A percentile compares a stretch with the other conserved stretches of the same genome.
Evolutionary conservation across 2,113 vertebrate genomes (phyloP).

Genomic region (Trogon surrucura): DNA sequence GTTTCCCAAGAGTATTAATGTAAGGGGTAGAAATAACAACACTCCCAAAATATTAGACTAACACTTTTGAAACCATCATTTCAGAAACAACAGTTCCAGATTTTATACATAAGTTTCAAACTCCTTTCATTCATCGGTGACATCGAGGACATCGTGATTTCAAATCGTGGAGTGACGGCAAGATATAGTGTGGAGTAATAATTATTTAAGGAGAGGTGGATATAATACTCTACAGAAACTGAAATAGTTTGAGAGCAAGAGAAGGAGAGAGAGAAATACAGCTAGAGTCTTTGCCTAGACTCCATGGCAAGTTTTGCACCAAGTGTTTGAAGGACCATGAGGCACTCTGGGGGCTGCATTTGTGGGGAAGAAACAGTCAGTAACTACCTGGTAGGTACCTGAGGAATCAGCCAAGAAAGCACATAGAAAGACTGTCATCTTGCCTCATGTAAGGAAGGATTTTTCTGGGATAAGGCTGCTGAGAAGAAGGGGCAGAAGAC

Average conservation of each 20-base stretch:
- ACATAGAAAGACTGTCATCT: not conserved
- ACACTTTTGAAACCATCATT: not conserved
- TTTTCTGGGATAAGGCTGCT: not conserved
- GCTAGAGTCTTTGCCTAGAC: not conserved
- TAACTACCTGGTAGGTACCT: not conserved
- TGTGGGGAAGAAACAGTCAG: not conserved
- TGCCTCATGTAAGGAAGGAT: not conserved
- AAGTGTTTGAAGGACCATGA: not conserved
- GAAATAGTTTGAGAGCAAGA: not conserved
- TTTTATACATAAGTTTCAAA: not conserved
- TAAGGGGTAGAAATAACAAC: not conserved
- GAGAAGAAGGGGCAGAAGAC: not conserved
- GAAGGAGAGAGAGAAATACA: not conserved
- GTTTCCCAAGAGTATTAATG: not conserved
- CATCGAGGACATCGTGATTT: not conserved
- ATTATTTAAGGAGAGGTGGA: not conserved
- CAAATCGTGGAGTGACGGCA: accelerated
- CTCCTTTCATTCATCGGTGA: not conserved
- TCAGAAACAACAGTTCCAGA: not conserved
- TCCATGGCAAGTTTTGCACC: not conserved
- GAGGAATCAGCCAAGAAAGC: not conserved
- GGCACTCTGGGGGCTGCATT: not conserved
- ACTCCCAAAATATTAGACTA: not conserved
- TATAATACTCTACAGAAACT: not conserved
- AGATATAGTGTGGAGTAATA: not conserved